Percentiles rank a stretch among this genome's conserved stretches.
These are phyloP conservation scores for Drosophila pegasa DNA, from an alignment of 2,888 invertebrate genomes.

Conservation along the genomic window DNA sequence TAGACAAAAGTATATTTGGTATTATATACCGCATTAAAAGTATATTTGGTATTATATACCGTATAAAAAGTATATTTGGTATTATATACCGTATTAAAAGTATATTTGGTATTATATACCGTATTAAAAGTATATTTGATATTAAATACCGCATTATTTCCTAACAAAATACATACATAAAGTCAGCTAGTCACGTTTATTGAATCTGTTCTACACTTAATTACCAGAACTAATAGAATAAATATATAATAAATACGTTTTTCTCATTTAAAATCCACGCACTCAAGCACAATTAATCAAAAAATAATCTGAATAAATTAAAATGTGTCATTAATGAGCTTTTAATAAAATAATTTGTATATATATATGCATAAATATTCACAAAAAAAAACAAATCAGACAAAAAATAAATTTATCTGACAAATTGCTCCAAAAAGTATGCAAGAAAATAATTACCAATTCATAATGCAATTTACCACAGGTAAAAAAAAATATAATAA, in stretches of 20 bases:
- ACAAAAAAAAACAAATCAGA: conserved; percentile 12
- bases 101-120: neutral
- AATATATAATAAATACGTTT: neutral
- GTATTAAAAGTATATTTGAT: neutral
- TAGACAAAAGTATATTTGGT: neutral
- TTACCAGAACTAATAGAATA: neutral
- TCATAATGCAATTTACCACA: conserved; percentile 9
- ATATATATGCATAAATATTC: neutral
- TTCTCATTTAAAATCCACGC: neutral
- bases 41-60: neutral
- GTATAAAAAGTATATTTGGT: neutral
- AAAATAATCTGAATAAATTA: conserved; percentile 8
- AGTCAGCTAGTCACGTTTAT: neutral
- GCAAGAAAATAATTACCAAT: conserved; percentile 18
- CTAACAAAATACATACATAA: neutral
- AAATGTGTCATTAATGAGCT: conserved; percentile 10
- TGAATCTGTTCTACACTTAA: neutral
- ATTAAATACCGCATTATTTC: neutral
- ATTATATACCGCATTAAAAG: neutral
- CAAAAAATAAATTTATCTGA: conserved; percentile 2
- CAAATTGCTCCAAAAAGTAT: conserved; percentile 36
- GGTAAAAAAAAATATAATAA: neutral
- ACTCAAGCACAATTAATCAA: conserved; percentile 7
- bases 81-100: neutral
- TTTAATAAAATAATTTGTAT: neutral